These are phyloP conservation scores for Macrotus californicus DNA, from an alignment of 2,113 vertebrate species.

Conservation along the genomic window DNA sequence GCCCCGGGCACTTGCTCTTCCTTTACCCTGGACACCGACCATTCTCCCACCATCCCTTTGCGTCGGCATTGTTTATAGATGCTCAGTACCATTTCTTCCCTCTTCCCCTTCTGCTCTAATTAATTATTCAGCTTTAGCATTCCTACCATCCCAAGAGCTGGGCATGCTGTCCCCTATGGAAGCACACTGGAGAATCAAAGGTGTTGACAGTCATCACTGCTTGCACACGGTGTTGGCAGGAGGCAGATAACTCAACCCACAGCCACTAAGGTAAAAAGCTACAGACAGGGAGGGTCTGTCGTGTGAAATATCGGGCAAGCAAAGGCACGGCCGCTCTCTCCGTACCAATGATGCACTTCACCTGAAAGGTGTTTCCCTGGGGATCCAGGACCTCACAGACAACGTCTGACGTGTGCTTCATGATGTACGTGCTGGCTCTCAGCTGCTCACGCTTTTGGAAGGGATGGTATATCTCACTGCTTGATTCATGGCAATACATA, in stretches of 20 bases:
- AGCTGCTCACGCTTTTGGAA: conserved; percentile 62
- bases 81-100: background rate
- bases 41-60: background rate
- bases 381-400: conserved; percentile 87
- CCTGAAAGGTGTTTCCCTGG: conserved; percentile 89
- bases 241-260: background rate
- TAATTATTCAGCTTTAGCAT: background rate
- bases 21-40: background rate
- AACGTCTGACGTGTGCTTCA: conserved; percentile 84
- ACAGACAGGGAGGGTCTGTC: background rate
- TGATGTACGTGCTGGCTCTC: conserved; percentile 82
- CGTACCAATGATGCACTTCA: conserved; percentile 54
- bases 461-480: conserved; percentile 28
- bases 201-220: background rate
- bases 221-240: background rate
- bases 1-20: background rate
- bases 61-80: background rate
- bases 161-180: background rate
- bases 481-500: conserved; percentile 81
- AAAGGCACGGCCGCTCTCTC: background rate
- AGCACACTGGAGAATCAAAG: background rate
- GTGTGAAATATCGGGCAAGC: background rate
- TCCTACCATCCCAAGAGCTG: background rate
- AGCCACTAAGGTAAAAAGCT: background rate
- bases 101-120: background rate